phyloP scores from a whole-genome alignment of 2,113 vertebrate genomes.

The Brienomyrus brachyistius region DNA sequence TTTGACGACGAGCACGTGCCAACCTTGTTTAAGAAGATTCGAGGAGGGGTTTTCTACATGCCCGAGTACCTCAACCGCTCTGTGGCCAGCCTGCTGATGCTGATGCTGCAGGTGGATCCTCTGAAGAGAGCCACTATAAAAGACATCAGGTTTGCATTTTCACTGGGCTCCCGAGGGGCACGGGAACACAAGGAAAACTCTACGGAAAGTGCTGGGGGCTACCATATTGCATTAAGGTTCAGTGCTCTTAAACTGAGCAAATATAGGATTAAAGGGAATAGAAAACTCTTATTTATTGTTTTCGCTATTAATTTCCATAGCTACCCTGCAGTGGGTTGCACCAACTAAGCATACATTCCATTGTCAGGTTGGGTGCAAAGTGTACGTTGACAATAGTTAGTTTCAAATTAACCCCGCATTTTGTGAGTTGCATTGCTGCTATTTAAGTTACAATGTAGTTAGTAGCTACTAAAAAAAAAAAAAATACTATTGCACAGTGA shows the following conservation, averaged over 20 bases:
- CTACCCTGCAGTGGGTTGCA: neutral
- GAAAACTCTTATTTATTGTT: neutral
- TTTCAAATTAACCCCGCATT: no score
- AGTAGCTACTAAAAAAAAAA: no score
- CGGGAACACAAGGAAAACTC: neutral
- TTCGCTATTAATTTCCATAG: neutral
- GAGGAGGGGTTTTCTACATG: slow-evolving; percentile 97
- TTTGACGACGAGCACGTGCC: slow-evolving; percentile 96
- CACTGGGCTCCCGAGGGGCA: neutral
- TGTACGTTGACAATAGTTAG: no score
- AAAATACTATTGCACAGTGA: no score
- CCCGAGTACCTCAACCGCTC: slow-evolving; percentile 89
- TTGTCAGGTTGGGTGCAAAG: no score
- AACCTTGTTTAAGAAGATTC: slow-evolving; percentile 96
- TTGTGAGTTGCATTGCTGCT: no score
- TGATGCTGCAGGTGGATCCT: slow-evolving; percentile 96
- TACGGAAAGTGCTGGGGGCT: neutral
- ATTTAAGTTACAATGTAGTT: no score
- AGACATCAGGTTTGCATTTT: slow-evolving; percentile 77
- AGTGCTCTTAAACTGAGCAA: neutral
- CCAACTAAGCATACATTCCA: no score
- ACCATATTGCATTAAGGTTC: neutral
- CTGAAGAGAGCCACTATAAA: slow-evolving; percentile 95
- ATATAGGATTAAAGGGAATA: neutral
- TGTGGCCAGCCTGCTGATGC: slow-evolving; percentile 84